A percentile compares a stretch with the other conserved stretches of the same genome.
These are phyloP conservation scores for Temnopleurus reevesii DNA, from an alignment of 53 echinoderm and acorn worm genomes.

Conservation along the genomic window DNA sequence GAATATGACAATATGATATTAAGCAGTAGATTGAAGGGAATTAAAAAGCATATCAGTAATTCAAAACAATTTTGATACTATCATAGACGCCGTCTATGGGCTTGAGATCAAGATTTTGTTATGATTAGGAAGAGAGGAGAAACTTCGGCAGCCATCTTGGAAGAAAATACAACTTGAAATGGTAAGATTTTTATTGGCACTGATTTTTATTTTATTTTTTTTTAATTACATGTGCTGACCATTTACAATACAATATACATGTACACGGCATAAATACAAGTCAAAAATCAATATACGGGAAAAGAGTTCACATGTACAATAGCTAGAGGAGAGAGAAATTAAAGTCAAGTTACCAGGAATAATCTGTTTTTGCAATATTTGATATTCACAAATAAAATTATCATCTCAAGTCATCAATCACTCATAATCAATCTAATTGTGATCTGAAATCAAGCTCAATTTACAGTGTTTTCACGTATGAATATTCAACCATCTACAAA, in stretches of 20 bases:
- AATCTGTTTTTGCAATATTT: conserved; percentile 16
- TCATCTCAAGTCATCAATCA: not conserved
- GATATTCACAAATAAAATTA: conserved; percentile 38
- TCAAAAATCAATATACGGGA: not conserved
- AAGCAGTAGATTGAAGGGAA: not conserved
- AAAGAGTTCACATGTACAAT: conserved; percentile 5
- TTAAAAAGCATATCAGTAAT: too few relatives aligned
- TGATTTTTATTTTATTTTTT: conserved; percentile 53
- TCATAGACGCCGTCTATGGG: too few relatives aligned
- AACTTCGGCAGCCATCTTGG: not conserved
- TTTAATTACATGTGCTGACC: conserved; percentile 58
- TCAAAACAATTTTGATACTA: too few relatives aligned
- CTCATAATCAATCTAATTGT: not conserved
- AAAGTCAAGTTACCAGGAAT: conserved; percentile 19
- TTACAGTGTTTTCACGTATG: too few relatives aligned
- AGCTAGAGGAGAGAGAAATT: not conserved
- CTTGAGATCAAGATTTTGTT: too few relatives aligned
- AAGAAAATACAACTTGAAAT: conserved; percentile 30
- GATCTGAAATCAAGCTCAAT: not conserved
- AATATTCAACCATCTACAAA: too few relatives aligned
- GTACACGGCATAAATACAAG: conserved; percentile 60
- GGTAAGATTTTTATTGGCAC: conserved; percentile 31
- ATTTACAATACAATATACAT: conserved; percentile 55
- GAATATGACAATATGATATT: not conserved
- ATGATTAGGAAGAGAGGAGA: too few relatives aligned